Conservation (phyloP, 2,797 vertebrate species). For the Pipistrellus nathusii region DNA sequence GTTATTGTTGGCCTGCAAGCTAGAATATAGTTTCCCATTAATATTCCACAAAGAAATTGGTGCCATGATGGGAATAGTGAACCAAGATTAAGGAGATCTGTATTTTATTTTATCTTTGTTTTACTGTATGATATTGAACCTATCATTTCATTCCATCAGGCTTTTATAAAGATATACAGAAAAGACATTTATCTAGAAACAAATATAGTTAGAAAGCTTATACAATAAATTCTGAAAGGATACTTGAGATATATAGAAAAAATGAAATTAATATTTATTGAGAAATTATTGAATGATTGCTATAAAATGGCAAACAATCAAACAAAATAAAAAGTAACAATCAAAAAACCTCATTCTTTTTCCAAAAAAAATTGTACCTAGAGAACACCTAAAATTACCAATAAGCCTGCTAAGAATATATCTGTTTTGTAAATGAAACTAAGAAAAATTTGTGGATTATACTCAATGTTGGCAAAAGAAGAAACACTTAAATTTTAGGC, state of each 20-base stretch:
- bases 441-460: background rate
- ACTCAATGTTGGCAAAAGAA: background rate
- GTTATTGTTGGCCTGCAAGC: slow-evolving; percentile 61
- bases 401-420: background rate
- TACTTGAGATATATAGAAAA: slow-evolving; percentile 37
- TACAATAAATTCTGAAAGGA: slow-evolving; percentile 63
- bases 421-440: background rate
- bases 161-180: slow-evolving; percentile 43
- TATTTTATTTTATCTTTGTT: slow-evolving; percentile 70
- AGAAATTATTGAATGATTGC: background rate
- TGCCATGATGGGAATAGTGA: background rate
- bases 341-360: background rate
- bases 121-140: slow-evolving; percentile 60
- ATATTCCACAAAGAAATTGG: slow-evolving; percentile 64
- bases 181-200: slow-evolving; percentile 15
- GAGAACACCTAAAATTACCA: background rate
- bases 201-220: slow-evolving; percentile 18
- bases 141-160: slow-evolving; percentile 43
- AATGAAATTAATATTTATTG: slow-evolving; percentile 63
- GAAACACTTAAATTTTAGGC: background rate
- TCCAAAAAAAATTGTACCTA: background rate
- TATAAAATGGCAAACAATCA: background rate
- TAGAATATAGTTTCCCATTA: slow-evolving; percentile 44
- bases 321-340: background rate
- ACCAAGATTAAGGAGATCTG: slow-evolving; percentile 11